phyloP scores from a whole-genome alignment of 2,113 vertebrate species.

The Gnathonemus echidnorhynchus region DNA sequence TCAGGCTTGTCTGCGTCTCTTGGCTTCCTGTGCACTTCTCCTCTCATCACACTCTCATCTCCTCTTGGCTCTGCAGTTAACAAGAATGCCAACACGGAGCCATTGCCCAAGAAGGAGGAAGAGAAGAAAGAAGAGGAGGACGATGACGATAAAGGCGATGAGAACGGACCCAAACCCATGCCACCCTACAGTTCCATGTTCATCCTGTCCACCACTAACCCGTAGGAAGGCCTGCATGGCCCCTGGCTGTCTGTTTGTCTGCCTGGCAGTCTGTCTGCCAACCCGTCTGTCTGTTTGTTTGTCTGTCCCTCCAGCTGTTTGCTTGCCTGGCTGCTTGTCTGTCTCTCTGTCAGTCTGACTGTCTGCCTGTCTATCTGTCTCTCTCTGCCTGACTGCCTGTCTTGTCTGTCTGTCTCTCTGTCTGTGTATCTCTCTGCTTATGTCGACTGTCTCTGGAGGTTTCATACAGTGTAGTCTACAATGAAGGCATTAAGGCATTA shows the following conservation, averaged over 20 bases:
- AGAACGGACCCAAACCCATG: slow-evolving; percentile 81
- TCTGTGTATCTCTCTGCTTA: not conserved
- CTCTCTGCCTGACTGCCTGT: not conserved
- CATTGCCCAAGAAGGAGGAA: slow-evolving; percentile 78
- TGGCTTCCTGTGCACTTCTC: not conserved
- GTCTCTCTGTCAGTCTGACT: not conserved
- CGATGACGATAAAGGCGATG: slow-evolving; percentile 68
- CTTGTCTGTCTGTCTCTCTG: not conserved
- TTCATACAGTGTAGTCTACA: not conserved
- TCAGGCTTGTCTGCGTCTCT: not conserved
- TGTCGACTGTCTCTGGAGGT: not conserved
- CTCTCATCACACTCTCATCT: slow-evolving; percentile 2
- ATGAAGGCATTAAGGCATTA: not conserved
- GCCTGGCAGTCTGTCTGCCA: not conserved
- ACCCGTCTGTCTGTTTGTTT: not conserved
- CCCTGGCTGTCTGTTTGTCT: not conserved
- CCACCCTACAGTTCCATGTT: slow-evolving; percentile 97
- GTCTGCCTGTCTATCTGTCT: not conserved
- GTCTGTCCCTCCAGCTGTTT: not conserved
- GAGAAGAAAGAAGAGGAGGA: slow-evolving; percentile 73
- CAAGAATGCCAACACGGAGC: slow-evolving; percentile 82
- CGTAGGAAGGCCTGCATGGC: slow-evolving; percentile 61
- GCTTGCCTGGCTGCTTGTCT: not conserved
- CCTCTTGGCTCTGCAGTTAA: slow-evolving; percentile 61
- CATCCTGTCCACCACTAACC: slow-evolving; percentile 86